These are phyloP conservation scores for Uropsilus gracilis DNA, from an alignment of 2,113 vertebrate species.

Conservation along the genomic window DNA sequence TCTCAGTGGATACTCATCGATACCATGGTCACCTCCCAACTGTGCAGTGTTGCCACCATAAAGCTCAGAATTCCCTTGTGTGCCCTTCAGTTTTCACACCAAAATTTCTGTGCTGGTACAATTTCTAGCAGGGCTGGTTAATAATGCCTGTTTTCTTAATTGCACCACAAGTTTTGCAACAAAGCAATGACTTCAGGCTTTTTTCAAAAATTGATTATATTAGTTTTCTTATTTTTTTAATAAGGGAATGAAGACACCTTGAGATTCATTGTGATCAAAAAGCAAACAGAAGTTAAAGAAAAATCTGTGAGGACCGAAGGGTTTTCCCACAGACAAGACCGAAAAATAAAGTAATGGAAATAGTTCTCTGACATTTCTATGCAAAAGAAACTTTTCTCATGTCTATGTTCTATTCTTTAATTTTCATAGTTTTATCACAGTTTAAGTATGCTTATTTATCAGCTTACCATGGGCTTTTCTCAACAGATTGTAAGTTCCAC, in stretches of 20 bases:
- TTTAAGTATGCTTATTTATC: neutral
- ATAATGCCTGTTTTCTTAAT: neutral
- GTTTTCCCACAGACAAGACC: fast-evolving
- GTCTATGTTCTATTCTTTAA: neutral
- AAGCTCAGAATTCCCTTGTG: fast-evolving
- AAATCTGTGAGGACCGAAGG: neutral
- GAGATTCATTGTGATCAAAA: neutral
- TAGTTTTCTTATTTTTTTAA: neutral
- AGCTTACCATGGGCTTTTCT: neutral
- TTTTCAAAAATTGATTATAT: too few relatives aligned
- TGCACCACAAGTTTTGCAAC: neutral
- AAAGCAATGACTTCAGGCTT: neutral
- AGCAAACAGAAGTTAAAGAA: neutral
- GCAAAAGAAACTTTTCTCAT: neutral
- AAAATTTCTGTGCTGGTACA: fast-evolving
- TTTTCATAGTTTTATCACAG: neutral
- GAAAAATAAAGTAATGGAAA: too few relatives aligned
- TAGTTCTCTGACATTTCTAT: neutral
- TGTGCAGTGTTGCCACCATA: neutral
- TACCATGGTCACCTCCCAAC: neutral
- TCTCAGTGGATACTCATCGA: neutral
- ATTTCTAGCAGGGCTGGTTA: neutral
- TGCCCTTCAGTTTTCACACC: too few relatives aligned
- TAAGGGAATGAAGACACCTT: neutral
- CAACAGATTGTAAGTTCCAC: neutral